Evolutionary conservation across 2,797 vertebrate species (phyloP).

Genomic region (Danio kyathit): DNA sequence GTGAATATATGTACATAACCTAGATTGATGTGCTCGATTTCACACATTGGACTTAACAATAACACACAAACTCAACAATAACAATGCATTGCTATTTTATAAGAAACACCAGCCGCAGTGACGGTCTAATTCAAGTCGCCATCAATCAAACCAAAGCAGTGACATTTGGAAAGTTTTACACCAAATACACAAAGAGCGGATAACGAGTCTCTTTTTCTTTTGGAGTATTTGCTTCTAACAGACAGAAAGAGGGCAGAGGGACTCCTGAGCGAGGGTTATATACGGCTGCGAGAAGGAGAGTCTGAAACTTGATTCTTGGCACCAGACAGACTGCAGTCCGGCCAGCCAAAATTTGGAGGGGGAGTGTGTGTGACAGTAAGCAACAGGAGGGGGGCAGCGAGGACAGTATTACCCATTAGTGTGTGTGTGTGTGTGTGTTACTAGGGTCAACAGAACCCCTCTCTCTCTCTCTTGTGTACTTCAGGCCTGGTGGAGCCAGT

Average conservation of each 20-base stretch:
- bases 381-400: constrained; percentile 70
- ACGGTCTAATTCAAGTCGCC: not conserved
- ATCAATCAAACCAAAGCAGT: not conserved
- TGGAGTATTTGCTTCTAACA: not conserved
- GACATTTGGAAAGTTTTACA: not conserved
- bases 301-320: constrained; percentile 92
- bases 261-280: constrained; percentile 81
- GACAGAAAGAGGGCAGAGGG: constrained; percentile 32
- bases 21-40: too few species aligned
- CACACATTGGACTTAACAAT: not conserved
- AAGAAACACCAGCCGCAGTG: not conserved
- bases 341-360: constrained; percentile 71
- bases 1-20: too few species aligned
- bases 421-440: constrained; percentile 44
- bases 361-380: constrained; percentile 72
- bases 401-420: constrained; percentile 48
- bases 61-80: not conserved
- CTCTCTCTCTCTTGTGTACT: constrained; percentile 49
- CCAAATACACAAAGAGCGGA: not conserved
- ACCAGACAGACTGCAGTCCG: constrained; percentile 90
- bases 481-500: constrained; percentile 50
- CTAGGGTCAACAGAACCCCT: constrained; percentile 55
- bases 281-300: constrained; percentile 89
- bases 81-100: not conserved
- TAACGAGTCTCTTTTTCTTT: not conserved